Conservation (phyloP, 2,797 vertebrate species). For the Pelochelys cantorii region DNA sequence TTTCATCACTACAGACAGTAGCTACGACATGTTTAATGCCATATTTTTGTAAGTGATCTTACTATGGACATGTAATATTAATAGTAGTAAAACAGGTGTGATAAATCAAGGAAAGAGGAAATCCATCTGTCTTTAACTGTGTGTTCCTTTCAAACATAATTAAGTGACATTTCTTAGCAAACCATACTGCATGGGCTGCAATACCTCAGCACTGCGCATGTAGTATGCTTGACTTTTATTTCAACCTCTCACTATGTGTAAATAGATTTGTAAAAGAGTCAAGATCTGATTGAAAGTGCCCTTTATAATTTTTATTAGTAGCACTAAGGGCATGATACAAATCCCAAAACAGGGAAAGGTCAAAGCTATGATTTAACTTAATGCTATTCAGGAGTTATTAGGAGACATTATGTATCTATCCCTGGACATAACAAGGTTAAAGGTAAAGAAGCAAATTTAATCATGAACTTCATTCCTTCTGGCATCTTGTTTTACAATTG, state of each 20-base stretch:
- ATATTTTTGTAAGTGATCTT: not conserved
- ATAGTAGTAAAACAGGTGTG: not conserved
- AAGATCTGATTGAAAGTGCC: not conserved
- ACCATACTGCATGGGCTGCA: not conserved
- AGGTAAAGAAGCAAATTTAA: not conserved
- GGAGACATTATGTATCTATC: not conserved
- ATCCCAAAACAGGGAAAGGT: not conserved
- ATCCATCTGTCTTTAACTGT: not conserved
- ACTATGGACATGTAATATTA: not conserved
- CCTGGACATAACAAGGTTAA: not conserved
- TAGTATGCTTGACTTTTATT: not conserved
- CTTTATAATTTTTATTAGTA: not conserved
- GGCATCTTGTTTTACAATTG: not conserved
- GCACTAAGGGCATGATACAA: not conserved
- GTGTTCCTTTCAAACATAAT: not conserved
- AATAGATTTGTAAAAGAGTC: not conserved
- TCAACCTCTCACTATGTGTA: not conserved
- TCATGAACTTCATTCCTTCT: not conserved
- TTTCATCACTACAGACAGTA: not conserved
- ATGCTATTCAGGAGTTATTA: accelerated
- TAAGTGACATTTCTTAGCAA: not conserved
- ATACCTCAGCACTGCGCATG: not conserved
- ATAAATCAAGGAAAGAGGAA: not conserved
- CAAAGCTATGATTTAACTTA: not conserved
- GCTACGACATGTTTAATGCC: not conserved